Percentiles rank a stretch among this genome's conserved stretches.
phyloP scores from a whole-genome alignment of 2,113 vertebrate genomes.

The Garra rufa region DNA sequence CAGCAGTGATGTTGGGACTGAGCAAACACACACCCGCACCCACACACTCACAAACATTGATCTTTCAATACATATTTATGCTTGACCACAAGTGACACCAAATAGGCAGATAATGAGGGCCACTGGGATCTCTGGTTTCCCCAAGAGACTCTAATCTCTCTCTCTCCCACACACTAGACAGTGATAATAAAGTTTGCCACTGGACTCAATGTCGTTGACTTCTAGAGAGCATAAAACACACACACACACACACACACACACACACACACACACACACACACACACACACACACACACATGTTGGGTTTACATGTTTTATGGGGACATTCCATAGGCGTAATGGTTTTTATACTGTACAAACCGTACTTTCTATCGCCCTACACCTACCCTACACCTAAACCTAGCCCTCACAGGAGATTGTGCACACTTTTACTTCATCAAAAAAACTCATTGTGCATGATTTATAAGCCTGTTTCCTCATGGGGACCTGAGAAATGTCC shows the following conservation, averaged over 20 bases:
- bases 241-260: background rate
- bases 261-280: background rate
- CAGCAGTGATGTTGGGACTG: conserved; percentile 21
- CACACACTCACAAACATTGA: conserved; percentile 24
- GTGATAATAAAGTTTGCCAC: conserved; percentile 43
- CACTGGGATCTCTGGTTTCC: conserved; percentile 45
- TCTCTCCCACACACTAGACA: conserved; percentile 34
- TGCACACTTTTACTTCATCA: no score
- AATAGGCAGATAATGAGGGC: conserved; percentile 54
- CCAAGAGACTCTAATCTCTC: conserved; percentile 46
- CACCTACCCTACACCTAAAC: no score
- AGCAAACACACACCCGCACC: conserved; percentile 34
- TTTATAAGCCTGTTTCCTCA: no score
- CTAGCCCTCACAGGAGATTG: no score
- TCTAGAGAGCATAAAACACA: background rate
- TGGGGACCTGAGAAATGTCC: no score
- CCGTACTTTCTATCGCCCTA: no score
- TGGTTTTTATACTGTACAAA: no score
- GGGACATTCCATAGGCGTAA: no score
- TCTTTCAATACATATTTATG: conserved; percentile 56
- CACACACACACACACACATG: no score
- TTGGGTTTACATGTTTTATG: no score
- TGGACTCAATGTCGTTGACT: background rate
- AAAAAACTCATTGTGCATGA: no score
- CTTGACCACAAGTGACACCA: conserved; percentile 43